phyloP scores from a whole-genome alignment of 2,797 vertebrate genomes.

The Aldrovandia affinis region DNA sequence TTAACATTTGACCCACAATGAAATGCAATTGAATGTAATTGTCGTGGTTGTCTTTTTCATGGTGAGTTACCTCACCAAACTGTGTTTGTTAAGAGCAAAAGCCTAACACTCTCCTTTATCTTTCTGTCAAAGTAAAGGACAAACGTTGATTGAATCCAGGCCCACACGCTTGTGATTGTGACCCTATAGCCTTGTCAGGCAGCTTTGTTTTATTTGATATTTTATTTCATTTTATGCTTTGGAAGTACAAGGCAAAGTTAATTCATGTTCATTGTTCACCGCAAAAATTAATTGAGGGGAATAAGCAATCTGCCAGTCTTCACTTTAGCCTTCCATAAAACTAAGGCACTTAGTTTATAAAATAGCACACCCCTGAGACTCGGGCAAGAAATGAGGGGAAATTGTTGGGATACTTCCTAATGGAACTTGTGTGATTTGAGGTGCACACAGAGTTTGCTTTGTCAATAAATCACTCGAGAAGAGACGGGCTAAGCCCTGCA shows the following conservation, averaged over 20 bases:
- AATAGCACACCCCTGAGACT: not conserved
- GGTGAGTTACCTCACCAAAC: not conserved
- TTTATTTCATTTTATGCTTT: not conserved
- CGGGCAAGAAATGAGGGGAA: constrained; percentile 16
- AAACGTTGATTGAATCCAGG: not conserved
- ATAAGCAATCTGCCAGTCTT: not conserved
- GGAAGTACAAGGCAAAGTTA: constrained; percentile 13
- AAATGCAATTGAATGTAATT: no score
- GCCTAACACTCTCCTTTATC: not conserved
- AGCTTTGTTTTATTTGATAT: not conserved
- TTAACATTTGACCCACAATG: not conserved
- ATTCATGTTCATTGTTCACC: not conserved
- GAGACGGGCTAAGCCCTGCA: constrained; percentile 28
- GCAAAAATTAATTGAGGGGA: not conserved
- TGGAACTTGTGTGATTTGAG: constrained; percentile 37
- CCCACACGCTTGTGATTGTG: constrained; percentile 21
- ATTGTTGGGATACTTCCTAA: constrained; percentile 26
- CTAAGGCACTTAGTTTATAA: constrained; percentile 5
- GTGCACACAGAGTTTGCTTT: constrained; percentile 21
- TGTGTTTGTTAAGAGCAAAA: not conserved
- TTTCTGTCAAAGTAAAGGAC: not conserved
- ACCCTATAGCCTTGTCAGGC: not conserved
- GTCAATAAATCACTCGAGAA: constrained; percentile 44
- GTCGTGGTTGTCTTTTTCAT: no score
- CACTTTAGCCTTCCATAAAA: constrained; percentile 27